These are phyloP conservation scores for Aurelia sp. DNA, from an alignment of 30 jellyfish, hydroid and myxozoan genomes.

Conservation along the genomic window DNA sequence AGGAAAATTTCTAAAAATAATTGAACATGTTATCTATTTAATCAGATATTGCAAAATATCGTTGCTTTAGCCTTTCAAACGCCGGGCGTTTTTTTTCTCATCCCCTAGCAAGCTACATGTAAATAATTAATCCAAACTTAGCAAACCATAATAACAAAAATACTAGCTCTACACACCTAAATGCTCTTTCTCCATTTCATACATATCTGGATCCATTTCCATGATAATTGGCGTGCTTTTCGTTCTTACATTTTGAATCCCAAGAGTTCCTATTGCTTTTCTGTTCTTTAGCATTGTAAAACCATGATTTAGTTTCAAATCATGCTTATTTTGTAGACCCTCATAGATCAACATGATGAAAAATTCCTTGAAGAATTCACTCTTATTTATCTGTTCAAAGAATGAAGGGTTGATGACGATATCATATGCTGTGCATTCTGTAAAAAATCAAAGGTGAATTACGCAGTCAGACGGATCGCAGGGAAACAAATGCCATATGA, in stretches of 20 bases:
- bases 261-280: slow-evolving; percentile 93
- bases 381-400: slow-evolving; percentile 63
- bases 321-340: slow-evolving; percentile 86
- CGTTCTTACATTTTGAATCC: slow-evolving; percentile 82
- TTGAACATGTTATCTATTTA: too few relatives aligned
- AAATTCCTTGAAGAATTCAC: slow-evolving; percentile 82
- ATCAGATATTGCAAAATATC: too few relatives aligned
- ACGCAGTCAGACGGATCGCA: too few relatives aligned
- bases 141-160: too few relatives aligned
- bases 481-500: too few relatives aligned
- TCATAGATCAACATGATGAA: slow-evolving; percentile 85
- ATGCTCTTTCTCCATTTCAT: slow-evolving; percentile 80
- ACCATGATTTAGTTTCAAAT: slow-evolving; percentile 62
- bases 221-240: slow-evolving; percentile 92
- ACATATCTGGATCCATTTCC: slow-evolving; percentile 88
- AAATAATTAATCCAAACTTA: too few relatives aligned
- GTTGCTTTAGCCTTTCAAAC: too few relatives aligned
- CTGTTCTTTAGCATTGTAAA: slow-evolving; percentile 77
- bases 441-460: background rate
- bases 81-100: too few relatives aligned
- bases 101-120: too few relatives aligned
- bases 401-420: slow-evolving; percentile 87
- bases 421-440: slow-evolving; percentile 91
- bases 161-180: slow-evolving; percentile 49
- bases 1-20: too few relatives aligned